Conservation (phyloP, 2,797 vertebrate genomes). For the Tinamus major region DNA sequence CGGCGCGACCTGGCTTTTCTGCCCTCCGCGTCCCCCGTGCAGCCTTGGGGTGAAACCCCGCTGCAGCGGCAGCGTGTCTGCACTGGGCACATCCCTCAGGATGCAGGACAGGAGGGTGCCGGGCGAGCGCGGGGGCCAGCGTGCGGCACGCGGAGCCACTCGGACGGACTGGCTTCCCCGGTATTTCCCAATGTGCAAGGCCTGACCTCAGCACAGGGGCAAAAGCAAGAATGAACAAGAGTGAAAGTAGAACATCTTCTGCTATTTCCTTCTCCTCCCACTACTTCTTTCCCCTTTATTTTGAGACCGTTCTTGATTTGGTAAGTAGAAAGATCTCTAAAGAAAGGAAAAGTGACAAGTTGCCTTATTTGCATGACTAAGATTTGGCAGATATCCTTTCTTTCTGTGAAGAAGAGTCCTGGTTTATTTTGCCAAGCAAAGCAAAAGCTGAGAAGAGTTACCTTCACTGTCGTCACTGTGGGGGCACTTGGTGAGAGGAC, state of each 20-base stretch:
- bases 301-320: not conserved
- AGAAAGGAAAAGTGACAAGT: not conserved
- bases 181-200: not conserved
- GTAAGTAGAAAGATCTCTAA: not conserved
- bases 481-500: not conserved
- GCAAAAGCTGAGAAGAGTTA: not conserved
- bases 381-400: not conserved
- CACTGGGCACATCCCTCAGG: no score
- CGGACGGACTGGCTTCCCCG: not conserved
- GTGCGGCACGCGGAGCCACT: fast-evolving
- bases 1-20: fast-evolving
- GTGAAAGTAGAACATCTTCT: not conserved
- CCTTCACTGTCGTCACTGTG: not conserved
- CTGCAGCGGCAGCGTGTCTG: not conserved
- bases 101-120: not conserved
- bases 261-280: not conserved
- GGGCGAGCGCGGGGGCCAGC: not conserved
- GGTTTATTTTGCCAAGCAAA: not conserved
- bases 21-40: fast-evolving
- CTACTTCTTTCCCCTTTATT: not conserved
- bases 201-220: fast-evolving
- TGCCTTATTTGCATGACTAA: not conserved
- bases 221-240: not conserved
- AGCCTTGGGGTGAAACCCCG: fast-evolving
- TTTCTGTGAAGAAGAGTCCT: not conserved